Base-by-base conservation (phyloP, 2,888 invertebrate genomes). In the Ichneumoninae sp. region DNA sequence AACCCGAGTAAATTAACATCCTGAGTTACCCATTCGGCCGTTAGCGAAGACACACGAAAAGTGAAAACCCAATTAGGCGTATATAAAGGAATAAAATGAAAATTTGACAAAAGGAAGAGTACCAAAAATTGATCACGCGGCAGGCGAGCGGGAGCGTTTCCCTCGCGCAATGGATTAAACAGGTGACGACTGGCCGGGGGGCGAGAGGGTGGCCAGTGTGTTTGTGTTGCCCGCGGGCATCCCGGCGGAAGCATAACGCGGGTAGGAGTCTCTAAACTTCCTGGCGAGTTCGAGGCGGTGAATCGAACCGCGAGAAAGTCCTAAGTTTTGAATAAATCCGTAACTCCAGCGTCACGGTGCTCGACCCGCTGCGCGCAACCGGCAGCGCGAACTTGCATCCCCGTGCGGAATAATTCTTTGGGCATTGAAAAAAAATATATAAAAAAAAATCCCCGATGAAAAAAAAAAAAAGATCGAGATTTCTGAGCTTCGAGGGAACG, bases 201-300 rank as follows among this genome's bases (percentile, higher is more conserved):
- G 50, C 3, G 44, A 10, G 40, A 3, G 16, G 16, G 44, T 0
- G 22, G 36, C 47, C 47, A 74, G 71, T 79, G 13, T 81, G 78
- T 77, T 87, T 84, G 90, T 87, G 89, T 90, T 92, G 91, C 91
- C 89, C 90, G 92, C 91, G 92, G 91, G 92, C 91, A 91, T 91
- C 92, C 90, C 89, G 91, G 92, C 91, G 92, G 93, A 93, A 93
- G 93, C 93, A 93, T 93, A 93, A 93, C 93, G 93, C 93, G 93
- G 93, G 93, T 93, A 93, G 93, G 93, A 93, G 92, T 93, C 91
- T 93, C 92, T 93, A 91, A 91, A 87, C 82, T 91, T 90, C 91
- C 90, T 91, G 91, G 89, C 86, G 89, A 85, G 89, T 89, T 91
- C 91, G 91, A 90, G 89, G 87, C 88, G 88, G 88, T 86, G 81